These are phyloP conservation scores for Halocaridina rubra DNA, from an alignment of 2,888 invertebrate species.

Conservation along the genomic window DNA sequence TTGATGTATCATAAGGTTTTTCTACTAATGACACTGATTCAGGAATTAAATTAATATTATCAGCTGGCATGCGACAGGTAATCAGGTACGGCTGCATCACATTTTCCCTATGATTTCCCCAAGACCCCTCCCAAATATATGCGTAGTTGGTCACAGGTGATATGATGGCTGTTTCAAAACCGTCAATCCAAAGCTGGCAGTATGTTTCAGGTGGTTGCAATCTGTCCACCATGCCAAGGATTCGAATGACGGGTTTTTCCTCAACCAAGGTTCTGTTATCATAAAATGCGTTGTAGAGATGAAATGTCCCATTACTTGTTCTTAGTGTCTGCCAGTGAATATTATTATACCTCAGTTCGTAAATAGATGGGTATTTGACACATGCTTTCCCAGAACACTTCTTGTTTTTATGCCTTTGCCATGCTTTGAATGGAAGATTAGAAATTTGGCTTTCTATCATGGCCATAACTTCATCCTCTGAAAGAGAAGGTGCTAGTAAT, in stretches of 20 bases:
- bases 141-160: conserved; percentile 85
- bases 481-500: no score
- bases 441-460: not conserved
- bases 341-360: conserved; percentile 91
- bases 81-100: conserved; percentile 91
- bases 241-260: conserved; percentile 84
- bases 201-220: conserved; percentile 86
- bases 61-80: conserved; percentile 85
- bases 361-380: conserved; percentile 86
- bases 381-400: conserved; percentile 69
- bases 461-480: not conserved
- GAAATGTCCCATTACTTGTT: conserved; percentile 87
- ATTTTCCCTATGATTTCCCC: conserved; percentile 92
- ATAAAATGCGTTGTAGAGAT: conserved; percentile 89
- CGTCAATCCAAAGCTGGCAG: conserved; percentile 91
- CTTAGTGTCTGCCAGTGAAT: conserved; percentile 91
- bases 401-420: not conserved
- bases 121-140: conserved; percentile 92
- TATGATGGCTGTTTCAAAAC: conserved; percentile 80
- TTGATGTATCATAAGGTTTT: conserved; percentile 84
- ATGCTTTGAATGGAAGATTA: not conserved
- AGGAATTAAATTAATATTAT: conserved; percentile 74
- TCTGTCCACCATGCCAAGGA: conserved; percentile 89
- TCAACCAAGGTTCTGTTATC: conserved; percentile 77
- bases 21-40: conserved; percentile 88